These are phyloP conservation scores for Heliconius hermathena DNA, from an alignment of 1,140 invertebrate genomes.

Conservation along the genomic window DNA sequence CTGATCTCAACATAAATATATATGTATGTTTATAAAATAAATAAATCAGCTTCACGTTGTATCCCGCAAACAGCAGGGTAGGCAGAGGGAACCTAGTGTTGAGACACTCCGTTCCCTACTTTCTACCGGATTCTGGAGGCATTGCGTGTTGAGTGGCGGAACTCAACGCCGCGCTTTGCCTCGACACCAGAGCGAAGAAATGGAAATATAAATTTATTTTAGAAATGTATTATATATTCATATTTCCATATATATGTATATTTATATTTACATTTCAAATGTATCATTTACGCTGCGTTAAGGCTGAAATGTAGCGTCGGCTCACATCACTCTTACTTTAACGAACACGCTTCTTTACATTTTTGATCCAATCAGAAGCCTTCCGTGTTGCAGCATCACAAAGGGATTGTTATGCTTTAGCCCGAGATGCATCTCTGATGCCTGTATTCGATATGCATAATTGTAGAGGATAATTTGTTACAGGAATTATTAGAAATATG, in stretches of 20 bases:
- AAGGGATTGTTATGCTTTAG: slow-evolving; percentile 24
- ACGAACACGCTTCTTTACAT: slow-evolving; percentile 30
- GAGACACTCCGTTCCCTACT: no score
- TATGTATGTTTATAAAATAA: no score
- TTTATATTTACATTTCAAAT: background rate
- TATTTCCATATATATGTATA: background rate
- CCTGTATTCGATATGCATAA: slow-evolving; percentile 3
- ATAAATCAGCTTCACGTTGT: no score
- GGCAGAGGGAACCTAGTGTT: no score
- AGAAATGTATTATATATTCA: no score
- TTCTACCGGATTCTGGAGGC: no score
- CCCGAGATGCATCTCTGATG: slow-evolving; percentile 1
- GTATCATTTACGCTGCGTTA: slow-evolving; percentile 2
- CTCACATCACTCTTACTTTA: slow-evolving; percentile 19
- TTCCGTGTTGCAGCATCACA: slow-evolving; percentile 22
- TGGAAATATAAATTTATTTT: no score
- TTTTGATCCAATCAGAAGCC: slow-evolving; percentile 29
- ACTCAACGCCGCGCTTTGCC: no score
- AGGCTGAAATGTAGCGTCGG: slow-evolving; percentile 13
- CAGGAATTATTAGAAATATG: background rate
- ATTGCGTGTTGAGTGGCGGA: no score
- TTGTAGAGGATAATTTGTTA: background rate
- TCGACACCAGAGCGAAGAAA: no score
- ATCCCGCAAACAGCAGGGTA: no score
- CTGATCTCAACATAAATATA: no score